A percentile compares a stretch with the other conserved stretches of the same genome.
Evolutionary conservation across 2,797 vertebrate genomes (phyloP).

Genomic region (Molossus molossus): DNA sequence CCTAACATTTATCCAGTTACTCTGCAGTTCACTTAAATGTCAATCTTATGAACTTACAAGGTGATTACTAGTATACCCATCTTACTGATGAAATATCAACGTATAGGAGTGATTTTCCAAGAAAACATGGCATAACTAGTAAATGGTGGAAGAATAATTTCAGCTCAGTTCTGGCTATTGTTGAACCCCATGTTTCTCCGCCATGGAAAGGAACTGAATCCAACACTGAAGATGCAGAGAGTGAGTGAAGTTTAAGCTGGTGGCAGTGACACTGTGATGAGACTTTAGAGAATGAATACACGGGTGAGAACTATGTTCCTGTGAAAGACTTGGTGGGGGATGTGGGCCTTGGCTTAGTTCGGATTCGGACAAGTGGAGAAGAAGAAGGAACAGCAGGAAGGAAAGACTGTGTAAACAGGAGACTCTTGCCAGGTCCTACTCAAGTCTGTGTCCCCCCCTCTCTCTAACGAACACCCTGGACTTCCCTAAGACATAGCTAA

Average conservation of each 20-base stretch:
- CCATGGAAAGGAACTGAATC: neutral
- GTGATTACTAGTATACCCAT: neutral
- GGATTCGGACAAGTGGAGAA: neutral
- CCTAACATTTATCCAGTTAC: neutral
- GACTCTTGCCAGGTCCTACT: neutral
- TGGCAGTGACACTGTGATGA: neutral
- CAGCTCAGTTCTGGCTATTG: slow-evolving; percentile 1
- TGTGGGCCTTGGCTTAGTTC: neutral
- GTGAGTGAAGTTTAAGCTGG: neutral
- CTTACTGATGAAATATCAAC: slow-evolving; percentile 22
- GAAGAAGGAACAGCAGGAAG: neutral
- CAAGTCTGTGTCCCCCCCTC: neutral
- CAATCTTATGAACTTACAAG: neutral
- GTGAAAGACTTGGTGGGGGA: neutral
- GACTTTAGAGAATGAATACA: neutral
- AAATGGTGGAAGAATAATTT: neutral
- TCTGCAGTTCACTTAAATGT: neutral
- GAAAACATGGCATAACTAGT: neutral
- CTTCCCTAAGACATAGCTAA: neutral
- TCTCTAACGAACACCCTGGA: neutral
- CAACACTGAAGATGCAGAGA: neutral
- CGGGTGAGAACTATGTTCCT: neutral
- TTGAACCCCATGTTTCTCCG: neutral
- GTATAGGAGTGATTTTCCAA: neutral
- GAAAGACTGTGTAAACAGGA: neutral